phyloP scores from a whole-genome alignment of 2,888 invertebrate species.

The Folsomia candida region DNA sequence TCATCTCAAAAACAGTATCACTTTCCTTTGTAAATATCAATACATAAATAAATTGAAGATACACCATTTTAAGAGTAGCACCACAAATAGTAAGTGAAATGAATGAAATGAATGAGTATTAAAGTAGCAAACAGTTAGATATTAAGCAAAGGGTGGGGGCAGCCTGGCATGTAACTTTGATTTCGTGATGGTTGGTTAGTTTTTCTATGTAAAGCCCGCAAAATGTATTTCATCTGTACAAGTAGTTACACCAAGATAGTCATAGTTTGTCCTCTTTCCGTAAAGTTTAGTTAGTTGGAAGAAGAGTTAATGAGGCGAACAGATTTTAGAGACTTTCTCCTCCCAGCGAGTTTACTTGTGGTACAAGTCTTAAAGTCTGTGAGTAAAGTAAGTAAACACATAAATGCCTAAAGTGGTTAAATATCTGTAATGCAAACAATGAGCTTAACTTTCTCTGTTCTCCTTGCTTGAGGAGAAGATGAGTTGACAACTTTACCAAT shows the following conservation, averaged over 20 bases:
- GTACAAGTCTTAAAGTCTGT: background rate
- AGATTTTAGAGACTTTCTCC: background rate
- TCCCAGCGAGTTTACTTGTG: background rate
- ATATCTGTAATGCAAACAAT: conserved; percentile 5
- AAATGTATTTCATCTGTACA: too few species aligned
- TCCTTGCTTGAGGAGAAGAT: background rate
- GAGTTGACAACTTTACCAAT: background rate
- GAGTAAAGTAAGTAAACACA: background rate
- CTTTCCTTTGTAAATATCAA: background rate
- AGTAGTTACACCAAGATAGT: too few species aligned
- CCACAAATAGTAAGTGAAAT: too few species aligned
- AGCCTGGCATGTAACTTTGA: too few species aligned
- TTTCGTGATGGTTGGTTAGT: too few species aligned
- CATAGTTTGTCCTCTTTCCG: too few species aligned
- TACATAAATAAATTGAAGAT: background rate
- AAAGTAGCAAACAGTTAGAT: too few species aligned
- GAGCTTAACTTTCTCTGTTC: background rate
- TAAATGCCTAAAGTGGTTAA: conserved; percentile 2
- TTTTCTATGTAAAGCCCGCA: too few species aligned
- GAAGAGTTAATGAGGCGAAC: conserved; percentile 3
- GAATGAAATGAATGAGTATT: too few species aligned
- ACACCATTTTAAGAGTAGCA: background rate
- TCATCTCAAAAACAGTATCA: background rate
- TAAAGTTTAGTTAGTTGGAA: conserved; percentile 1
- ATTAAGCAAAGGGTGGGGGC: too few species aligned